phyloP scores from a whole-genome alignment of 2,888 invertebrate species.

The Tinea trinotella region DNA sequence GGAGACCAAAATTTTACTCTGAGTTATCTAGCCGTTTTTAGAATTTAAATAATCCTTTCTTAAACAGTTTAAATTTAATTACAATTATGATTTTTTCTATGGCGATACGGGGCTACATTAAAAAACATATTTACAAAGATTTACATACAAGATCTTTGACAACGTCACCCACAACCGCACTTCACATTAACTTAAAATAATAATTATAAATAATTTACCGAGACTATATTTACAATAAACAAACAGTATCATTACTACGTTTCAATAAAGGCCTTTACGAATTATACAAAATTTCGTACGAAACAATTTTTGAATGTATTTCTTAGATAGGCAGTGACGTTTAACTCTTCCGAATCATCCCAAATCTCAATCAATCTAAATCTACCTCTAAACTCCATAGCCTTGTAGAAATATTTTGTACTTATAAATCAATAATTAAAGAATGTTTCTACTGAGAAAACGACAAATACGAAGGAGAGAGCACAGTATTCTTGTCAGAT shows the following conservation, averaged over 20 bases:
- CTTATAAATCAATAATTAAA: neutral
- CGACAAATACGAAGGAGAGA: neutral
- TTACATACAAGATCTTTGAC: conserved; percentile 32
- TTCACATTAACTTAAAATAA: neutral
- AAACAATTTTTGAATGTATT: neutral
- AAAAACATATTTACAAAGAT: conserved; percentile 47
- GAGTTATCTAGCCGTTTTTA: no score
- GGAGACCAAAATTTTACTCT: no score
- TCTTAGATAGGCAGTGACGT: neutral
- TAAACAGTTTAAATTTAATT: no score
- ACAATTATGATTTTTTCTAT: conserved; percentile 8
- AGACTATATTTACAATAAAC: conserved; percentile 10
- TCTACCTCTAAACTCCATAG: neutral
- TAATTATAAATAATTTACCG: conserved; percentile 1
- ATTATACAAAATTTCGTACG: neutral
- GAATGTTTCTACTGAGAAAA: neutral
- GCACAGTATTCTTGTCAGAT: neutral
- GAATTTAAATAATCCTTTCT: no score
- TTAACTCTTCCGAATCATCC: neutral
- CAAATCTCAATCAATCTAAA: neutral
- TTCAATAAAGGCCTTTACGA: conserved; percentile 1
- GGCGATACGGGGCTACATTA: conserved; percentile 30
- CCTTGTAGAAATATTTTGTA: conserved; percentile 14
- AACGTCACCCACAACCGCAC: conserved; percentile 6
- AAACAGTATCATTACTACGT: conserved; percentile 3